Conservation (phyloP, 1,140 invertebrate species). For the Brachionus manjavacas region DNA sequence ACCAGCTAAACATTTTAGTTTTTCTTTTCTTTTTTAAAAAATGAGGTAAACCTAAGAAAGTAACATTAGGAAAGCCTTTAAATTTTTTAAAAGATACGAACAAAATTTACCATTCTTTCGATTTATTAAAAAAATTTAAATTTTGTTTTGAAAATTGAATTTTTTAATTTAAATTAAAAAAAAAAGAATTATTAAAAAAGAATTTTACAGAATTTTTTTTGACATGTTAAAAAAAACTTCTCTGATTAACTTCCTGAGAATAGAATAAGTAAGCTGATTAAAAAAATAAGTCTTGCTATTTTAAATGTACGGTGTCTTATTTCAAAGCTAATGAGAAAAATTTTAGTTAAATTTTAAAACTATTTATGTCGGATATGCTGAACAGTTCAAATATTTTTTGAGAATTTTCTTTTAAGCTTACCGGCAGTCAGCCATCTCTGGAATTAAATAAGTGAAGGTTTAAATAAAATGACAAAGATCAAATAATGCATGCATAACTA, state of each 20-base stretch:
- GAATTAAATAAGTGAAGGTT: background rate
- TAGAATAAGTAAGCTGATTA: too few relatives aligned
- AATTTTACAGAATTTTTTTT: too few relatives aligned
- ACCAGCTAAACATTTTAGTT: background rate
- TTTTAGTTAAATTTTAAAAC: background rate
- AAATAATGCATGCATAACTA: background rate
- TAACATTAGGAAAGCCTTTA: background rate
- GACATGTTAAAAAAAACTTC: too few relatives aligned
- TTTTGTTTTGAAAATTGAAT: too few relatives aligned
- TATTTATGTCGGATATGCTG: background rate
- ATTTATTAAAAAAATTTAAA: too few relatives aligned
- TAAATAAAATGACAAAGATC: background rate
- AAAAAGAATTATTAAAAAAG: too few relatives aligned
- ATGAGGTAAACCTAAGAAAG: background rate
- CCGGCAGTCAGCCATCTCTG: background rate
- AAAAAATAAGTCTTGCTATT: too few relatives aligned
- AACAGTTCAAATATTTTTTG: background rate
- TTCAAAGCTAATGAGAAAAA: background rate
- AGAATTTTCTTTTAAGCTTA: background rate
- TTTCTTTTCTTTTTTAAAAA: background rate
- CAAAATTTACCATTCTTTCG: too few relatives aligned
- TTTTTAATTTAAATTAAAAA: too few relatives aligned
- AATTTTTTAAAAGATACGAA: too few relatives aligned
- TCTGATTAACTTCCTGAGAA: too few relatives aligned
- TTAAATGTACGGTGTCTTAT: background rate